A percentile compares a stretch with the other conserved stretches of the same genome.
Evolutionary conservation across 1,140 invertebrate species (phyloP).

Genomic region (Drosophila prosaltans): DNA sequence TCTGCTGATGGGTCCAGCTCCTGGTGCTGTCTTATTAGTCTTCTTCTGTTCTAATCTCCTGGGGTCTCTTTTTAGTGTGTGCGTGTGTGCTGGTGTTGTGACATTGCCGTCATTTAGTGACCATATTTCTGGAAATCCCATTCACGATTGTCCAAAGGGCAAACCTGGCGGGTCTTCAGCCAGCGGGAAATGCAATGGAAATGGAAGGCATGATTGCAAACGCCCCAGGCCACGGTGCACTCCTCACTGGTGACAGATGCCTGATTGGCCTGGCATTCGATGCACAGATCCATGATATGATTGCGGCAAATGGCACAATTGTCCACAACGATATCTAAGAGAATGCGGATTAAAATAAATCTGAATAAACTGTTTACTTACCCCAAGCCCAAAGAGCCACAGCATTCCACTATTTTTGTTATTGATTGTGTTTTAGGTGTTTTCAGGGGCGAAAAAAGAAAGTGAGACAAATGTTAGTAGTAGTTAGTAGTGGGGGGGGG

Average conservation of each 20-base stretch:
- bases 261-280: conserved; percentile 99
- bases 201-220: conserved; percentile 99
- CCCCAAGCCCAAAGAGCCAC: conserved; percentile 99
- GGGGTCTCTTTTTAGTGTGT: background rate
- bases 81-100: background rate
- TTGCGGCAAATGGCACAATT: conserved; percentile 99
- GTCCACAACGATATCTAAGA: conserved; percentile 97
- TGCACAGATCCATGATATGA: conserved; percentile 99
- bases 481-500: conserved; percentile 12
- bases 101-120: conserved; percentile 47
- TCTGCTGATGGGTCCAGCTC: background rate
- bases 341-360: background rate
- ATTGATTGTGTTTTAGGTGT: conserved; percentile 77
- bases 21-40: too few relatives aligned
- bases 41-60: too few relatives aligned
- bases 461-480: conserved; percentile 22
- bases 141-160: conserved; percentile 99
- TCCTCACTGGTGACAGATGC: conserved; percentile 99
- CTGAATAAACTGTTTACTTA: conserved; percentile 83
- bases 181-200: conserved; percentile 99
- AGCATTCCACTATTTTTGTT: conserved; percentile 92
- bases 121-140: conserved; percentile 99
- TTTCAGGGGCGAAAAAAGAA: conserved; percentile 57
- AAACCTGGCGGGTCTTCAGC: conserved; percentile 99
- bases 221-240: conserved; percentile 99